Evolutionary conservation across 2,797 vertebrate genomes (phyloP), one percentile per base, ranked within the genome.

Genomic region (Dicrostonyx torquatus): DNA sequence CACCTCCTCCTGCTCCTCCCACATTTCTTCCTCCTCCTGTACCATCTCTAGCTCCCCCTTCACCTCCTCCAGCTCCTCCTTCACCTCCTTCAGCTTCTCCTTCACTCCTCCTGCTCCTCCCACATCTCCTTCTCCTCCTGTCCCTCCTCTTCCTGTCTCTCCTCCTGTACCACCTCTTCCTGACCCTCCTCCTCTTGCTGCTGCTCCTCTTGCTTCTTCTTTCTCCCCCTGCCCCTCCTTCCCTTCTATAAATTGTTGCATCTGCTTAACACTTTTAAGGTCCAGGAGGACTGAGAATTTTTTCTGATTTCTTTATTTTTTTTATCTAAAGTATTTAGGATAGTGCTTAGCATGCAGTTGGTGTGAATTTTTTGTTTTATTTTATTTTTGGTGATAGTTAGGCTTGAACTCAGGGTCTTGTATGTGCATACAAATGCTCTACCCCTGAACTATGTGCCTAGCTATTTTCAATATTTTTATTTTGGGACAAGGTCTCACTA

Each of bases 151-250:
- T 14, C 15, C 22, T 15, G 6, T 31, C 26, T 18, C 6, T 37
- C 1, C 17, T 60, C 13, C 1, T 45, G 22, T 3, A 5, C 31
- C 45, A 18, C 15, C 29, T 10, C 3, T 4, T 58, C 6, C 53
- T 17, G 14, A 4, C 6, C 2, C 6, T 17, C 6, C 5, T 37
- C 22, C 1, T 26, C 12, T 26, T 58, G 13, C 15, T 64, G 3
- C 55, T 26, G 12, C 13, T 53, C 7, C 7, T n/a, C 13, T 12
- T 37, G 22, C 13, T 26, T 40, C 55, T 29, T 60, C n/a, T 13
- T 60, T 13, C 34, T 53, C 78, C 55, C 7, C 20, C n/a, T 20
- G 4, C 24, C 17, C 29, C 26, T 66, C 12, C 26, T 34, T 12
- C 40, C n/a, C 10, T 24, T 12, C n/a, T 29, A 24, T 22, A 68